These are phyloP conservation scores for Muscicapa adusta DNA, from an alignment of 2,113 vertebrate genomes.

Conservation along the genomic window DNA sequence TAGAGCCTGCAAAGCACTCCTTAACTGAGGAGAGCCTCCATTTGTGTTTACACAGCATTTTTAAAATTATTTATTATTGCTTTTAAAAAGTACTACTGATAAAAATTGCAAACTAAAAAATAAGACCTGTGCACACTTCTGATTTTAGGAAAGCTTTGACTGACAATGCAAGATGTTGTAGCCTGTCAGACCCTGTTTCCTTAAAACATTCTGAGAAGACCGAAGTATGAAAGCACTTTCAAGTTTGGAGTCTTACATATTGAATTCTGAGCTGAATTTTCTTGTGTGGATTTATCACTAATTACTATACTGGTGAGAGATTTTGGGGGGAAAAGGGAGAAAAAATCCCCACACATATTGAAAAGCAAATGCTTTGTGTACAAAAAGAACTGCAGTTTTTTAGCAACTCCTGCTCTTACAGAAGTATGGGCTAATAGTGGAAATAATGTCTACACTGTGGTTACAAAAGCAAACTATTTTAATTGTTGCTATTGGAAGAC, in stretches of 20 bases:
- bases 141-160: neutral
- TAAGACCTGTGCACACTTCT: neutral
- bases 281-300: neutral
- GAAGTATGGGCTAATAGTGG: neutral
- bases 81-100: neutral
- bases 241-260: rapidly evolving
- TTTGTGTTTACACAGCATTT: neutral
- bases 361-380: neutral
- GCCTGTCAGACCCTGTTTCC: neutral
- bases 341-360: neutral
- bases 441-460: neutral
- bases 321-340: rapidly evolving
- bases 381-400: neutral
- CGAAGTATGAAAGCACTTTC: neutral
- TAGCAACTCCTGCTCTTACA: neutral
- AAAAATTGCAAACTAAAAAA: neutral
- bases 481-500: conserved; percentile 58
- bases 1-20: neutral
- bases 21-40: neutral
- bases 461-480: conserved; percentile 35
- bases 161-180: neutral
- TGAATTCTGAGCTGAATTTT: neutral
- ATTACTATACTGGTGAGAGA: neutral
- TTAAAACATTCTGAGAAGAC: neutral
- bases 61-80: neutral